A percentile compares a stretch with the other conserved stretches of the same genome.
phyloP scores from a whole-genome alignment of 2,888 invertebrate species.

The Leucania comma region DNA sequence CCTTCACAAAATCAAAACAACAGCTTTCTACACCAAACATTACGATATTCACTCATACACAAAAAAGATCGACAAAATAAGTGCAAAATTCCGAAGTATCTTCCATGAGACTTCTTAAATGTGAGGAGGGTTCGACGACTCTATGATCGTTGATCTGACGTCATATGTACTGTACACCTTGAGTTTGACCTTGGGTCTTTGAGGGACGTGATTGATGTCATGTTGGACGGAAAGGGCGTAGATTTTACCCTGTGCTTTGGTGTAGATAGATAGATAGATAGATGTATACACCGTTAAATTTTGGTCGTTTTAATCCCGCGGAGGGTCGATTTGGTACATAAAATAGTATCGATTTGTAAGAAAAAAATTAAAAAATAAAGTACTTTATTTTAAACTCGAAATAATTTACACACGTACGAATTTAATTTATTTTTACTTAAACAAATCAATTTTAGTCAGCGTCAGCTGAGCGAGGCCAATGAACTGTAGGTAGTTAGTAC shows the following conservation, averaged over 20 bases:
- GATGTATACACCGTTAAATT: too few species aligned
- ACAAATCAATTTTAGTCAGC: too few species aligned
- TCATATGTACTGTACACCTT: conserved; percentile 44
- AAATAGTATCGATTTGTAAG: too few species aligned
- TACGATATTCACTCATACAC: neutral
- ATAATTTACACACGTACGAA: too few species aligned
- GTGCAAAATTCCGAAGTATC: conserved; percentile 14
- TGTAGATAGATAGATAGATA: too few species aligned
- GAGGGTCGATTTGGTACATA: too few species aligned
- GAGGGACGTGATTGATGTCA: conserved; percentile 53
- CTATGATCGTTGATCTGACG: conserved; percentile 20
- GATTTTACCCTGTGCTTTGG: neutral
- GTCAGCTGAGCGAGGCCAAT: too few species aligned
- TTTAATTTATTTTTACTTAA: too few species aligned
- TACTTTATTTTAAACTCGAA: too few species aligned
- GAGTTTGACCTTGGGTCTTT: conserved; percentile 42
- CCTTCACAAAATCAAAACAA: neutral
- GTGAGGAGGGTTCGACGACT: conserved; percentile 19
- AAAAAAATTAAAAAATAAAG: too few species aligned
- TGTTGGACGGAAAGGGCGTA: conserved; percentile 22
- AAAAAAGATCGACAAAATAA: conserved; percentile 8
- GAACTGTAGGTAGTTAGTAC: too few species aligned
- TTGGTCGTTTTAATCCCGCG: too few species aligned
- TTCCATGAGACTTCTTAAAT: conserved; percentile 27
- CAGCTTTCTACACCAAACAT: neutral